Evolutionary conservation across 2,888 invertebrate species (phyloP), one percentile per base, ranked within the genome.

Genomic region (Mellilla xanthometata): DNA sequence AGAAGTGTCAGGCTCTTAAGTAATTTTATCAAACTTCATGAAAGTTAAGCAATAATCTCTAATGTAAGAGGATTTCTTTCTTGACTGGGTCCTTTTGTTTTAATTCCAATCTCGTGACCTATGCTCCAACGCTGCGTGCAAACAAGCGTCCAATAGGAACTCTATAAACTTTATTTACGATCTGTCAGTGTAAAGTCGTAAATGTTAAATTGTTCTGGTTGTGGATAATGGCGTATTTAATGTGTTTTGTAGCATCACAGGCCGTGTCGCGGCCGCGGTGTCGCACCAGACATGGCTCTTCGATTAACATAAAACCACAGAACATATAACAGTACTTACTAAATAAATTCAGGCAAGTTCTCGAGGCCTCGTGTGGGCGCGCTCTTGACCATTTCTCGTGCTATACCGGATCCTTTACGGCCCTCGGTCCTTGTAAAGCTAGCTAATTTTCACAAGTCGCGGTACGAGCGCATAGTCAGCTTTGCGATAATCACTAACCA

Each of bases 231-330:
- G 78, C 65, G 71, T 72, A 71, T 73, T 80, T 79, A 78, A 79
- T 79, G 77, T 68, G 72, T 73, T 68, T 69, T 73, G 72, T 69
- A 70, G 74, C 68, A 71, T 76, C 71, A 71, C 75, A 72, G 74
- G 71, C 72, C 71, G 72, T 69, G 64, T 65, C 60, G 60, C 56
- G 34, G 49, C 68, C 68, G 68, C 66, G 49, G 67, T 68, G 66
- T 65, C 70, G 68, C 54, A 55, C 67, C 62, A 75, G 81, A 89
- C 89, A 89, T 70, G 88, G 79, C 74, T 88, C 82, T 89, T 89
- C 89, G 89, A 89, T 89, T 88, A 89, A 84, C 89, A 89, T 89
- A 88, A 89, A 87, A 81, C 82, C 72, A 48, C 41, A 48, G 47
- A 42, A 38, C 19, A 29, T 24, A 33, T 19, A 38, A 42, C 29